Conservation (phyloP, 2,888 invertebrate species). For the Bibio marci region DNA sequence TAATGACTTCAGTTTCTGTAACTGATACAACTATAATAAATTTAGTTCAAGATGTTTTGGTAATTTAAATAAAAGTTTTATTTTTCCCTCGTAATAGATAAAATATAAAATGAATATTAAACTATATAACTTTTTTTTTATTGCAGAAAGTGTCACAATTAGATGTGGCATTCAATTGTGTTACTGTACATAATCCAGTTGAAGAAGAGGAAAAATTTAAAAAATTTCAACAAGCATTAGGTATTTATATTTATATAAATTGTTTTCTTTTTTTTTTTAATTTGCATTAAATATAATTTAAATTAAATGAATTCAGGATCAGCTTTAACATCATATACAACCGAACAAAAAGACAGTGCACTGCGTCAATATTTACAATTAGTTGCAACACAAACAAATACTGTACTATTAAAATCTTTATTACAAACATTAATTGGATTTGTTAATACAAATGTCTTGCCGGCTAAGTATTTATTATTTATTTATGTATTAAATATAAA, state of each 20-base stretch:
- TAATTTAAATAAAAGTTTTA: neutral
- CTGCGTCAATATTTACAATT: conserved; percentile 52
- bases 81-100: neutral
- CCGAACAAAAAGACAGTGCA: conserved; percentile 58
- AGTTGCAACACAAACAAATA: conserved; percentile 55
- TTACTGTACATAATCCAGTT: conserved; percentile 59
- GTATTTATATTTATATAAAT: conserved; percentile 12
- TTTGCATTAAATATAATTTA: neutral
- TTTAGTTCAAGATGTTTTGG: neutral
- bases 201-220: conserved; percentile 49
- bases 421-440: conserved; percentile 58
- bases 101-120: neutral
- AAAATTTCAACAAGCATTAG: conserved; percentile 49
- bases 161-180: conserved; percentile 80
- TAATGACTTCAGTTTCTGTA: no score
- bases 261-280: neutral
- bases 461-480: conserved; percentile 43
- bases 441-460: conserved; percentile 52
- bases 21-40: no score
- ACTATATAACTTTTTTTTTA: neutral
- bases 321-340: conserved; percentile 44
- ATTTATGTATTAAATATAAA: neutral
- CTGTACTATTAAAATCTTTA: conserved; percentile 56
- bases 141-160: conserved; percentile 60
- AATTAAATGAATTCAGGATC: conserved; percentile 23